phyloP scores from a whole-genome alignment of 2,888 invertebrate genomes.

The Drosophila silvestris region DNA sequence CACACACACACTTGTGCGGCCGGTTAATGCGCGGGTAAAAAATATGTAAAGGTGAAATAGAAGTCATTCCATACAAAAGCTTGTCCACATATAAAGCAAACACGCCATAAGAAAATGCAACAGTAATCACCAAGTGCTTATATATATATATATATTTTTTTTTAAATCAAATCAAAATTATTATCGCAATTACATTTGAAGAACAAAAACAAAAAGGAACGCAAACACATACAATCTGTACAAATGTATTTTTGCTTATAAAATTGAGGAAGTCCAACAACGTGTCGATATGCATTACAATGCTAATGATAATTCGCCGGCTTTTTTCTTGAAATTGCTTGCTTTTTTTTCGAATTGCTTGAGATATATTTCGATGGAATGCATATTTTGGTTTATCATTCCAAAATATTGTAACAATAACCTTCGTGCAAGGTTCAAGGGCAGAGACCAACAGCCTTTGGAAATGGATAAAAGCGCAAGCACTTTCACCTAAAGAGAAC shows the following conservation, averaged over 20 bases:
- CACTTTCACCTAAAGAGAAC: slow-evolving; percentile 49
- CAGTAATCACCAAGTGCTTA: slow-evolving; percentile 46
- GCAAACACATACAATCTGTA: not conserved
- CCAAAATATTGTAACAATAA: slow-evolving; percentile 37
- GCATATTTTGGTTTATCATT: not conserved
- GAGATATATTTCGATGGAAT: not conserved
- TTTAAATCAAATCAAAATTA: slow-evolving; percentile 7
- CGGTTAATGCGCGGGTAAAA: slow-evolving; percentile 41
- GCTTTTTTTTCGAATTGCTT: not conserved
- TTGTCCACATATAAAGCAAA: slow-evolving; percentile 31
- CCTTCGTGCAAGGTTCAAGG: slow-evolving; percentile 60
- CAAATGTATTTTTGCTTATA: not conserved
- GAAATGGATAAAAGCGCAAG: slow-evolving; percentile 11
- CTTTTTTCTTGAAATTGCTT: slow-evolving; percentile 13
- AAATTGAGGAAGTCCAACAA: slow-evolving; percentile 11
- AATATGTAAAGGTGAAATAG: slow-evolving; percentile 78
- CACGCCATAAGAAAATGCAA: slow-evolving; percentile 65
- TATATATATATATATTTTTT: slow-evolving; percentile 26
- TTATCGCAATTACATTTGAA: slow-evolving; percentile 40
- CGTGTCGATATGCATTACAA: slow-evolving; percentile 30
- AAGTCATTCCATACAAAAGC: slow-evolving; percentile 68
- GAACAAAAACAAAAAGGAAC: slow-evolving; percentile 7
- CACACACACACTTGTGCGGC: slow-evolving; percentile 33
- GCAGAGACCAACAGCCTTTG: slow-evolving; percentile 40
- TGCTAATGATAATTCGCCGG: slow-evolving; percentile 1